Conservation (phyloP, 2,113 vertebrate genomes). For the Shinisaurus crocodilurus region DNA sequence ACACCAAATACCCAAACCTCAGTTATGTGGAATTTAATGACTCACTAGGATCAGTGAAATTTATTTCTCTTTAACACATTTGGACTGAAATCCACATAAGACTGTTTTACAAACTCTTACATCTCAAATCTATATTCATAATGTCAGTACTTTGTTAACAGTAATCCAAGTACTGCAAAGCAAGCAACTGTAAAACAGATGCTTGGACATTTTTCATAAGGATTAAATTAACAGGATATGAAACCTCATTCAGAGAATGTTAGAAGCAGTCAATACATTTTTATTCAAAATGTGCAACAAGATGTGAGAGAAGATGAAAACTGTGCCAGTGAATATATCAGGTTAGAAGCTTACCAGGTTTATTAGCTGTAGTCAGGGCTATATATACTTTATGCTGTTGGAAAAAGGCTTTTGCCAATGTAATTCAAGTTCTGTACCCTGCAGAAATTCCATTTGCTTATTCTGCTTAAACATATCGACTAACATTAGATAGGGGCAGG, state of each 20-base stretch:
- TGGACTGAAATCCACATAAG: neutral
- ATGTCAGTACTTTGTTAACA: neutral
- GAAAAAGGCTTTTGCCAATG: neutral
- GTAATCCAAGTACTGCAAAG: neutral
- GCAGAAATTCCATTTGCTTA: neutral
- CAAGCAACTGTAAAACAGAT: neutral
- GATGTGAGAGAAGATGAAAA: neutral
- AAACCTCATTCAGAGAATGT: neutral
- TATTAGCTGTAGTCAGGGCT: neutral
- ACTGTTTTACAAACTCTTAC: neutral
- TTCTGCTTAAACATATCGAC: neutral
- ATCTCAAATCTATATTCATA: neutral
- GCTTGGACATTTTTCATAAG: neutral
- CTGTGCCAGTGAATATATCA: neutral
- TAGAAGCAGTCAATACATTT: neutral
- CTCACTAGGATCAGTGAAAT: neutral
- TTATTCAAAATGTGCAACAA: neutral
- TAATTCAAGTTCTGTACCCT: neutral
- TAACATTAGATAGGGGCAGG: neutral
- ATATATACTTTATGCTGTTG: neutral
- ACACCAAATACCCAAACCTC: neutral
- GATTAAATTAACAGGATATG: neutral
- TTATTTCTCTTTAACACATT: neutral
- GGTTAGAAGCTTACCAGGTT: neutral
- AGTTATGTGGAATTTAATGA: neutral